These are phyloP conservation scores for Bombus waltoni DNA, from an alignment of 1,140 invertebrate genomes.

Conservation along the genomic window DNA sequence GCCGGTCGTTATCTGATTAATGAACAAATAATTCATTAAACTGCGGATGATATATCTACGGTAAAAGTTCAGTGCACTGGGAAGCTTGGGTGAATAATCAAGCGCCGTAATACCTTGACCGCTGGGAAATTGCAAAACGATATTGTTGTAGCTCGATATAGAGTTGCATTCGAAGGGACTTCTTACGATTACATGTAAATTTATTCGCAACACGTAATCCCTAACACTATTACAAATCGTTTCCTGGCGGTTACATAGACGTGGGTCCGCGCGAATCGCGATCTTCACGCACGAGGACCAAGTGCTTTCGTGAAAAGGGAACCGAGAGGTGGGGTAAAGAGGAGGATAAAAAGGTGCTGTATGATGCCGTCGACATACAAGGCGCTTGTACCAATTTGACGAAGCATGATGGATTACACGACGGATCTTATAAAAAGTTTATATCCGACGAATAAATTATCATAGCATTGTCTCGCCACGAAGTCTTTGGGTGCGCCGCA, in stretches of 20 bases:
- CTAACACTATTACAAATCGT: conserved; percentile 38
- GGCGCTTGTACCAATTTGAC: conserved; percentile 76
- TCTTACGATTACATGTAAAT: conserved; percentile 37
- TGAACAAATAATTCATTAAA: conserved; percentile 25
- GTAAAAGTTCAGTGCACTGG: conserved; percentile 20
- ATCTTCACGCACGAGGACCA: conserved; percentile 48
- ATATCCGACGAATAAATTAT: conserved; percentile 76
- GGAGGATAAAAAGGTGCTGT: conserved; percentile 58
- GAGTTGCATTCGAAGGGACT: conserved; percentile 27
- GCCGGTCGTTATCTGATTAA: not conserved
- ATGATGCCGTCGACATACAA: conserved; percentile 52
- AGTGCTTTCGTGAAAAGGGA: conserved; percentile 50
- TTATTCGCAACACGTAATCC: conserved; percentile 49
- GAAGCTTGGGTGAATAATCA: conserved; percentile 18
- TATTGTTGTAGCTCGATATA: not conserved
- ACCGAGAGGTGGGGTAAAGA: not conserved
- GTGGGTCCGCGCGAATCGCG: conserved; percentile 48
- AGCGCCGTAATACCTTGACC: not conserved
- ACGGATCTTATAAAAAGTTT: conserved; percentile 69
- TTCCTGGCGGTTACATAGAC: conserved; percentile 25
- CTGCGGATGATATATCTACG: too few species aligned
- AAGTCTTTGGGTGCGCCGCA: conserved; percentile 17
- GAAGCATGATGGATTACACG: conserved; percentile 77
- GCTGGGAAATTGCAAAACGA: conserved; percentile 2
- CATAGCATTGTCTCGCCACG: conserved; percentile 71